phyloP scores from a whole-genome alignment of 2,113 vertebrate genomes.

The Myocastor coypus region DNA sequence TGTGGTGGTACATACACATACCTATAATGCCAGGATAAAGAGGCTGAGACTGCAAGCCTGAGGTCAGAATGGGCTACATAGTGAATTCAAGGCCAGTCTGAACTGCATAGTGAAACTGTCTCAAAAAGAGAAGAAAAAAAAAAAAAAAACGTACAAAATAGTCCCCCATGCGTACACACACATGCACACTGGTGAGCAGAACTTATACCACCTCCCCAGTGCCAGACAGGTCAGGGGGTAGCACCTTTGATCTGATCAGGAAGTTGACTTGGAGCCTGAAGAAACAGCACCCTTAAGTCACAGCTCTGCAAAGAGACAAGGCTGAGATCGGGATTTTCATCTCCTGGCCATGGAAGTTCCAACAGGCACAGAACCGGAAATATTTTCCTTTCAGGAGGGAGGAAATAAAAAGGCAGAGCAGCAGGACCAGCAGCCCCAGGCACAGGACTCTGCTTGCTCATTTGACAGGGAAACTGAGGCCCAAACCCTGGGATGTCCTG shows the following conservation, averaged over 20 bases:
- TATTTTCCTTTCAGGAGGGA: neutral
- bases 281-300: neutral
- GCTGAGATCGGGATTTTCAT: neutral
- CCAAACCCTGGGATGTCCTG: neutral
- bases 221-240: neutral
- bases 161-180: neutral
- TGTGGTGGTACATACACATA: neutral
- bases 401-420: neutral
- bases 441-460: neutral
- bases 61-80: neutral
- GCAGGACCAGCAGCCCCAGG: accelerated
- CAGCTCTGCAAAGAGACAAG: neutral
- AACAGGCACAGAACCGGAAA: neutral
- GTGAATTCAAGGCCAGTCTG: neutral
- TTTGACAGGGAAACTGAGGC: constrained; percentile 44
- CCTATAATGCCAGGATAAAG: neutral
- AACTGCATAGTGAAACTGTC: neutral
- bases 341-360: neutral
- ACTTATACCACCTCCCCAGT: neutral
- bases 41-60: neutral
- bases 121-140: neutral
- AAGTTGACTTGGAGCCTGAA: neutral
- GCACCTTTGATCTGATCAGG: accelerated
- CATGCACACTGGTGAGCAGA: neutral
- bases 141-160: neutral